Percentiles rank a stretch among this genome's conserved stretches.
phyloP scores from a whole-genome alignment of 2,797 vertebrate genomes.

The Mionectes olivaceus region DNA sequence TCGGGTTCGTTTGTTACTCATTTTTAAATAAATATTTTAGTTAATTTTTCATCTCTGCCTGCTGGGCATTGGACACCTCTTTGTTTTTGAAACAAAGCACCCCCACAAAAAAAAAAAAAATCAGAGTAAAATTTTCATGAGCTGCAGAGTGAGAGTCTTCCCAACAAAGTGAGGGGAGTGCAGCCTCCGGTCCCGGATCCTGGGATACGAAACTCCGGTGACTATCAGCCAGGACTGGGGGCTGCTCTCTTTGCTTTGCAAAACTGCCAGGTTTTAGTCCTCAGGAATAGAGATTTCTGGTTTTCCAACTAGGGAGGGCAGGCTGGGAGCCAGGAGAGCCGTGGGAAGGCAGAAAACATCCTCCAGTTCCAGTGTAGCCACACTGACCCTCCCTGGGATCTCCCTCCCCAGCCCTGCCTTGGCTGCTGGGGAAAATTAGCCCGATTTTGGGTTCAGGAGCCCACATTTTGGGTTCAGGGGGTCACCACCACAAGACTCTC shows the following conservation, averaged over 20 bases:
- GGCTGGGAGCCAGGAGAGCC: not conserved
- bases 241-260: not conserved
- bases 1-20: not conserved
- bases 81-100: not conserved
- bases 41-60: not conserved
- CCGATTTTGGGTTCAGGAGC: too few relatives aligned
- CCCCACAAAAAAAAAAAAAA: not conserved
- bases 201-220: not conserved
- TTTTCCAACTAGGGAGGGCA: not conserved
- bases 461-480: too few relatives aligned
- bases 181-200: not conserved
- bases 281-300: not conserved
- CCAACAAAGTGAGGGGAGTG: fast-evolving
- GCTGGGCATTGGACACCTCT: not conserved
- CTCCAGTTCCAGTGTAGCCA: fast-evolving
- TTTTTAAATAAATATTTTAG: not conserved
- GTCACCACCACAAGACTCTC: not conserved
- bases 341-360: not conserved
- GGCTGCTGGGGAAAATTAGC: not conserved
- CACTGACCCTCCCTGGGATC: not conserved
- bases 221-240: not conserved
- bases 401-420: not conserved
- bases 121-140: not conserved
- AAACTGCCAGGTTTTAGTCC: not conserved
- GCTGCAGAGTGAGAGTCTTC: not conserved